Percentiles rank a stretch among this genome's conserved stretches.
Conservation (phyloP, 1,140 invertebrate genomes). For the Hyles vespertilio region DNA sequence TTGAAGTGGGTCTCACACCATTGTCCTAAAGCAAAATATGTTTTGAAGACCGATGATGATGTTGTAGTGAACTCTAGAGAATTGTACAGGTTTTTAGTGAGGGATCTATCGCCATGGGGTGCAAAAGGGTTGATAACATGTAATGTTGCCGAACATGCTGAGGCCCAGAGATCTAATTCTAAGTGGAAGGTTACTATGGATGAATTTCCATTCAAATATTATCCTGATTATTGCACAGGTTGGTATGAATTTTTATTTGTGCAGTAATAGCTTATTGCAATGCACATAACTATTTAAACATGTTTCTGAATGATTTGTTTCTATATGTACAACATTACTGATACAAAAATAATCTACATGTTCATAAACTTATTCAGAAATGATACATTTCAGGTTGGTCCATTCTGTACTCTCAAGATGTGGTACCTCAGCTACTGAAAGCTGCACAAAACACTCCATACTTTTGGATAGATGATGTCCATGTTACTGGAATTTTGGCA, state of each 20-base stretch:
- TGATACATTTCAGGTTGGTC: constrained; percentile 78
- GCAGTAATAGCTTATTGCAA: no score
- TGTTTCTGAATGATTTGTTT: no score
- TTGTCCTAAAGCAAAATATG: constrained; percentile 81
- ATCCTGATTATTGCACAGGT: constrained; percentile 56
- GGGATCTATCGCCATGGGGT: constrained; percentile 77
- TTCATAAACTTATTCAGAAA: no score
- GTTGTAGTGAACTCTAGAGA: constrained; percentile 84
- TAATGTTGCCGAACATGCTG: constrained; percentile 61
- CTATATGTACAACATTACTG: no score
- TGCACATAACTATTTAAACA: no score
- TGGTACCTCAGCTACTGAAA: constrained; percentile 79
- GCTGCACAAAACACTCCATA: constrained; percentile 79
- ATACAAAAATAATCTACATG: no score
- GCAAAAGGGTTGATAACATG: constrained; percentile 79
- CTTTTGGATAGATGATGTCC: constrained; percentile 93
- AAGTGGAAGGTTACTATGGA: constrained; percentile 86
- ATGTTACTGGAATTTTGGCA: constrained; percentile 85
- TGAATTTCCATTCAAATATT: constrained; percentile 82
- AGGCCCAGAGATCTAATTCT: constrained; percentile 79
- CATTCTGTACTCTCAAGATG: constrained; percentile 84
- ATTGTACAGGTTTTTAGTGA: constrained; percentile 79
- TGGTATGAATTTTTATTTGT: no score
- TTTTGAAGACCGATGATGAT: constrained; percentile 89
- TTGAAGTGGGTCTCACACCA: constrained; percentile 88